These are phyloP conservation scores for Hyperopisus bebe DNA, from an alignment of 2,113 vertebrate genomes.

Conservation along the genomic window DNA sequence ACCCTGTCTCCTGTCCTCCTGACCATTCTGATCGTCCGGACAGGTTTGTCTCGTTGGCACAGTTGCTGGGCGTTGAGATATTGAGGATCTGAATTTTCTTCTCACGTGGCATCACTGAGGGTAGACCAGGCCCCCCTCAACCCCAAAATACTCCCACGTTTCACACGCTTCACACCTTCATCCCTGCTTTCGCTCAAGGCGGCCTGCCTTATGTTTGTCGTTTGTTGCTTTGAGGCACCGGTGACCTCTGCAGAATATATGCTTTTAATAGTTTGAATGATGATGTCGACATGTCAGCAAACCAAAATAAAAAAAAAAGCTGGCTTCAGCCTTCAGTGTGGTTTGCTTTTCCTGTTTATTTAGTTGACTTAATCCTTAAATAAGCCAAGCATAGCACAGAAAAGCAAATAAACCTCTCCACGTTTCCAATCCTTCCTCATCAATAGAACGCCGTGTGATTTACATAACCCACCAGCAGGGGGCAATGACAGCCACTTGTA, in stretches of 20 bases:
- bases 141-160: not conserved
- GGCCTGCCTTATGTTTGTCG: not conserved
- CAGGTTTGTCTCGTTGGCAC: not conserved
- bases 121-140: not conserved
- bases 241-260: not conserved
- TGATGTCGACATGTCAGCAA: not conserved
- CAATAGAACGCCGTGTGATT: not conserved
- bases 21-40: not conserved
- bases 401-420: not conserved
- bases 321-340: not conserved
- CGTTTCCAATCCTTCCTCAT: not conserved
- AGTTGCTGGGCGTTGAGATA: not conserved
- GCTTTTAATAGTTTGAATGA: conserved; percentile 2
- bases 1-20: not conserved
- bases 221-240: not conserved
- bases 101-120: not conserved
- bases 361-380: conserved; percentile 7
- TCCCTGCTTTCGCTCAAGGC: not conserved
- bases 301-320: not conserved
- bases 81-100: not conserved
- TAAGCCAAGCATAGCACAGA: not conserved
- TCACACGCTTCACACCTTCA: not conserved
- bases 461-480: not conserved
- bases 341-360: conserved; percentile 1
- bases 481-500: not conserved